Base-by-base conservation (phyloP, 2,113 vertebrate genomes). In the Picathartes gymnocephalus region DNA sequence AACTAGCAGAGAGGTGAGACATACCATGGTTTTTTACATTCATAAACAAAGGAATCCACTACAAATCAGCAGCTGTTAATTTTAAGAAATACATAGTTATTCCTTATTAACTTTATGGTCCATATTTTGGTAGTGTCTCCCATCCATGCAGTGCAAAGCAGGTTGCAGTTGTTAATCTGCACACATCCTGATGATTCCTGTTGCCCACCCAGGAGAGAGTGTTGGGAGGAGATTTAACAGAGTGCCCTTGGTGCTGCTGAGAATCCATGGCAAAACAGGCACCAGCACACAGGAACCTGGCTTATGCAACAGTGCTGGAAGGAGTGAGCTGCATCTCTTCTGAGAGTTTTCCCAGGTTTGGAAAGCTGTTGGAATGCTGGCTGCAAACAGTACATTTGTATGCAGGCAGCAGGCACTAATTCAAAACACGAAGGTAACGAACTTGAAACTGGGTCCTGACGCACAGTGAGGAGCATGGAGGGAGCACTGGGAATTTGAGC, bases 361-460 rank as follows among this genome's bases (percentile, higher is more conserved):
- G 64, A 45, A 81, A 68, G 86, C 88, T 90, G 82, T 51, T 71
- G 66, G 78, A 77, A 50, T 31, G 39, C 28, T 53, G 68, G 42
- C 80, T 86, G 80, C 76, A 68, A 92, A 50, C 20, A 57, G 53
- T 31, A 18, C 66, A 37, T 81, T 79, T 95, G 87, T 64, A 81
- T 88, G 91, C 60, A 78, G 77, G 31, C 44, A n/a, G 82, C 4
- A 68, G 69, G 77, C 37, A 39, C 70, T 87, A 87, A 94, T 95
- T 93, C 45, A 39, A 45, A 89, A 58, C 47, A 22, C 1, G 4
- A 71, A 84, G 77, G 69, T 64, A 65, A 95, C 56, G 88, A 81
- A 68, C 91, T 87, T 53, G 57, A 57, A 89, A 57, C n/a, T 58
- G 82, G 81, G 57, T 84, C 81, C 86, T 92, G 69, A 45, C 1